These are phyloP conservation scores for Erpobdella octoculata DNA, from an alignment of 2,888 invertebrate genomes.

Conservation along the genomic window DNA sequence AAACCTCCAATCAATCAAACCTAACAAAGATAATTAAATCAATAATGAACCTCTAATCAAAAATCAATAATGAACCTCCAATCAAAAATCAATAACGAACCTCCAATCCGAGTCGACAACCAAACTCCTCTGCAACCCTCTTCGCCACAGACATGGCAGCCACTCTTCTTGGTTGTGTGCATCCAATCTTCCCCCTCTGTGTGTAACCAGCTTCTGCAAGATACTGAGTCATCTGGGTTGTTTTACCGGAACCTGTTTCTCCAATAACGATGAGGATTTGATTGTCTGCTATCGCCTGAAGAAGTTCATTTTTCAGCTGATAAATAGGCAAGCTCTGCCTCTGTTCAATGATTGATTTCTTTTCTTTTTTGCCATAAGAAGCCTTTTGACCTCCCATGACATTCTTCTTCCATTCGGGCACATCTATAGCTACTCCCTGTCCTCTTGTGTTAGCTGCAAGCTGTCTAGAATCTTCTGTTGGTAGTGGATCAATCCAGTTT, in stretches of 20 bases:
- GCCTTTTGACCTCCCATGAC: conserved; percentile 95
- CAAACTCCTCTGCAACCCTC: conserved; percentile 91
- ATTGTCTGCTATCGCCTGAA: conserved; percentile 90
- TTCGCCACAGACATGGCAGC: conserved; percentile 99
- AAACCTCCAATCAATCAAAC: too few species aligned
- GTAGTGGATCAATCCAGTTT: conserved; percentile 92
- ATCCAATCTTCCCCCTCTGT: conserved; percentile 72
- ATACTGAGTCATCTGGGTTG: conserved; percentile 98
- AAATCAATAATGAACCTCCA: too few species aligned
- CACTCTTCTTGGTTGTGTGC: conserved; percentile 57
- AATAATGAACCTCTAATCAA: too few species aligned
- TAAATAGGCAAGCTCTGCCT: conserved; percentile 90
- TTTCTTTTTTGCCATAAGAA: conserved; percentile 94
- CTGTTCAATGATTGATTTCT: conserved; percentile 84
- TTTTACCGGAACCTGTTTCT: conserved; percentile 91
- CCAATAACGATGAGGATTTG: conserved; percentile 92
- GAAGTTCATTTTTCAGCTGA: conserved; percentile 83
- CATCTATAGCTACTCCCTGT: conserved; percentile 57
- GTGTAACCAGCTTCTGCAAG: conserved; percentile 89
- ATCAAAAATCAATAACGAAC: too few species aligned
- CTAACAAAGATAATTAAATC: too few species aligned
- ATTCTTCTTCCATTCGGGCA: conserved; percentile 98
- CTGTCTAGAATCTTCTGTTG: conserved; percentile 65
- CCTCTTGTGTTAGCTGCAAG: conserved; percentile 72
- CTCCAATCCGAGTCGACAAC: conserved; percentile 90